Evolutionary conservation across 2,888 invertebrate species (phyloP).

Genomic region (Drosophila testacea): DNA sequence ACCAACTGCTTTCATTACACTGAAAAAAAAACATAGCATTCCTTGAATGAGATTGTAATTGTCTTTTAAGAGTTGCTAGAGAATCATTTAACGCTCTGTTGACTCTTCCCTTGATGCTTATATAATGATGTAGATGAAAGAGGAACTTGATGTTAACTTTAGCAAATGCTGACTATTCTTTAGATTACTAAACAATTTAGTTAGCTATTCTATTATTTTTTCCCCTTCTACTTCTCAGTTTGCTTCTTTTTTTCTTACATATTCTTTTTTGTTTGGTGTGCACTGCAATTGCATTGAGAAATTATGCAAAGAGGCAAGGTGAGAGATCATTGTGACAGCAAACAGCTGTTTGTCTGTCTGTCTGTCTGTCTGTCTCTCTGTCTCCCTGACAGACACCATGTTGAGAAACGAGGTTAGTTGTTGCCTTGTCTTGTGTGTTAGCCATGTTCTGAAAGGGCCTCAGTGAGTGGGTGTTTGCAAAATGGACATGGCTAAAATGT

Average conservation of each 20-base stretch:
- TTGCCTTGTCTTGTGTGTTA: conserved; percentile 45
- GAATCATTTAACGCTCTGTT: conserved; percentile 75
- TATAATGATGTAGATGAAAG: conserved; percentile 51
- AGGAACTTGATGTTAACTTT: conserved; percentile 32
- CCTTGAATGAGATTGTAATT: conserved; percentile 46
- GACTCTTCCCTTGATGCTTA: conserved; percentile 44
- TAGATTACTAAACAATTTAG: conserved; percentile 50
- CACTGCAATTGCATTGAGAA: conserved; percentile 56
- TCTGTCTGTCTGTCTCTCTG: conserved; percentile 16
- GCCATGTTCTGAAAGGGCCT: conserved; percentile 60
- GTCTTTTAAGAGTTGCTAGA: conserved; percentile 47
- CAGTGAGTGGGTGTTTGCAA: conserved; percentile 57
- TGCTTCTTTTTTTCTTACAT: neutral
- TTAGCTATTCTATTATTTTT: conserved; percentile 6
- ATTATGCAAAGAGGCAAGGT: conserved; percentile 62
- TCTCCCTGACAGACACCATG: conserved; percentile 15
- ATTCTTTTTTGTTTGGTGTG: conserved; percentile 18
- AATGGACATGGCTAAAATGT: conserved; percentile 49
- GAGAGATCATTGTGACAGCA: conserved; percentile 72
- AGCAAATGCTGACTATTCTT: conserved; percentile 25
- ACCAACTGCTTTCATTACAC: conserved; percentile 55
- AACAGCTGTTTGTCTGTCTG: conserved; percentile 64
- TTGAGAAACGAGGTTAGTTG: conserved; percentile 66
- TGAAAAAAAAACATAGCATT: conserved; percentile 24
- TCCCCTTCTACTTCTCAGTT: neutral